These are phyloP conservation scores for Macropus fuliginosus DNA, from an alignment of 2,797 vertebrate species.

Conservation along the genomic window DNA sequence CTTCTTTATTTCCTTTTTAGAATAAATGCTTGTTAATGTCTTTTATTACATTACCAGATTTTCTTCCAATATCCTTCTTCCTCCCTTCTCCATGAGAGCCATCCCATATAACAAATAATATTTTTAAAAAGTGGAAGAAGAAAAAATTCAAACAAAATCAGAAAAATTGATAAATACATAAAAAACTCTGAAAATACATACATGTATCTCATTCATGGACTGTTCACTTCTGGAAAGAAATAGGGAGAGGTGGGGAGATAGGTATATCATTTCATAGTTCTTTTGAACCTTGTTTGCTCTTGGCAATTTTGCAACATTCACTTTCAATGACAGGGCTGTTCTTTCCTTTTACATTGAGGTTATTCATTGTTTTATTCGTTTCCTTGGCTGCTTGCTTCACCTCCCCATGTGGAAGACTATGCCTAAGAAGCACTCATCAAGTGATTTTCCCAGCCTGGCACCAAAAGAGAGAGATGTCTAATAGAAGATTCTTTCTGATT, in stretches of 20 bases:
- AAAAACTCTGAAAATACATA: background rate
- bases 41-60: background rate
- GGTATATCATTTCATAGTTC: background rate
- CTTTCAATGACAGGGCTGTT: background rate
- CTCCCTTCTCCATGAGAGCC: background rate
- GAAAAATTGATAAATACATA: background rate
- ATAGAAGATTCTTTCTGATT: background rate
- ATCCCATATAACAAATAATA: background rate
- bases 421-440: background rate
- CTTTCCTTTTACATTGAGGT: background rate
- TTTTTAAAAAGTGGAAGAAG: background rate
- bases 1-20: background rate
- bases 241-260: background rate
- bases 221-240: background rate
- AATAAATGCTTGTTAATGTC: background rate
- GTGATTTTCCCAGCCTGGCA: background rate
- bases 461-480: background rate
- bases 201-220: background rate
- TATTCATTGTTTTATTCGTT: background rate
- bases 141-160: background rate
- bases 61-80: background rate
- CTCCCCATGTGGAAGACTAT: background rate
- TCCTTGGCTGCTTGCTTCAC: background rate
- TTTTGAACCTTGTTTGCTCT: background rate
- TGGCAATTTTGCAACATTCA: background rate